Evolutionary conservation across 2,113 vertebrate genomes (phyloP).

Genomic region (Tachysurus fulvidraco): DNA sequence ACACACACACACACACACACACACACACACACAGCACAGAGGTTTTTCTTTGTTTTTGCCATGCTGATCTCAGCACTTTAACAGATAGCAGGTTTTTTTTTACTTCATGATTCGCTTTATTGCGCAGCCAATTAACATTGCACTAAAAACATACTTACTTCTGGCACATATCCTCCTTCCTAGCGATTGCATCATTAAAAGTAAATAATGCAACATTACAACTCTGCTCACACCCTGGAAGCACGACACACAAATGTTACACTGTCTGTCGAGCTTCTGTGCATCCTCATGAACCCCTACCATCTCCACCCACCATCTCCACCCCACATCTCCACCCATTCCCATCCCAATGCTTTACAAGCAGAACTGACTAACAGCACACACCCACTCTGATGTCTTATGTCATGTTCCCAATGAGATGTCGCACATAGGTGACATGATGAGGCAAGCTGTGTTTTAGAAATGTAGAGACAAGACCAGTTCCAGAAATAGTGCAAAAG

Average conservation of each 20-base stretch:
- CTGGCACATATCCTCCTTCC: constrained; percentile 39
- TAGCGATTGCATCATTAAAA: constrained; percentile 49
- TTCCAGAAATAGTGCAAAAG: constrained; percentile 19
- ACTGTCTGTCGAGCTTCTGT: constrained; percentile 38
- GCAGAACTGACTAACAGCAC: constrained; percentile 18
- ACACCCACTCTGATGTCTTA: background rate
- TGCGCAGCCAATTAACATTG: constrained; percentile 56
- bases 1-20: constrained; percentile 1
- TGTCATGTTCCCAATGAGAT: constrained; percentile 28
- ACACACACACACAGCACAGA: background rate
- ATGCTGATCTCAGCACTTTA: constrained; percentile 35
- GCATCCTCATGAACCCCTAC: background rate
- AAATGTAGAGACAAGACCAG: constrained; percentile 20
- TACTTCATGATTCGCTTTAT: constrained; percentile 47
- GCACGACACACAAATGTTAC: constrained; percentile 39
- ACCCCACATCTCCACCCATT: background rate
- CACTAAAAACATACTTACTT: constrained; percentile 52
- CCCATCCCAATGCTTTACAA: background rate
- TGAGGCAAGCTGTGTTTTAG: constrained; percentile 35
- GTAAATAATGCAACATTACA: constrained; percentile 55
- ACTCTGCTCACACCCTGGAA: constrained; percentile 35
- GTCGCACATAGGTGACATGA: constrained; percentile 40
- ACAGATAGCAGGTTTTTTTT: constrained; percentile 35
- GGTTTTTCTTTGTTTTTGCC: background rate
- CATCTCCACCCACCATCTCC: background rate